These are phyloP conservation scores for Cavia porcellus DNA, from an alignment of 2,113 vertebrate genomes.

Conservation along the genomic window DNA sequence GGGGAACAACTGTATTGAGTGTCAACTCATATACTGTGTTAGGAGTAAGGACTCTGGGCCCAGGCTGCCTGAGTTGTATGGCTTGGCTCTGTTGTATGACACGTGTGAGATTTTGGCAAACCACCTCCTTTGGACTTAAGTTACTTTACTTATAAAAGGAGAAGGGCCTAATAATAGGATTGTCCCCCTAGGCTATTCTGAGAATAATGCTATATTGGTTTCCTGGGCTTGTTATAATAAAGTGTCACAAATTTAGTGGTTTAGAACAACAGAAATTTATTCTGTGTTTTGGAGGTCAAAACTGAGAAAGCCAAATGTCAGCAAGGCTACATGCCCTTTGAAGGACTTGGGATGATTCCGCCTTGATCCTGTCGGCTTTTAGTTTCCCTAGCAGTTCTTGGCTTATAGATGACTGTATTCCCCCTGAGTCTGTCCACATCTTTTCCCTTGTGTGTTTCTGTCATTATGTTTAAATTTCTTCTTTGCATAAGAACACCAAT, in stretches of 20 bases:
- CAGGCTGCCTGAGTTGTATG: background rate
- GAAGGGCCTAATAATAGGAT: fast-evolving
- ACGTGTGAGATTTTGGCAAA: background rate
- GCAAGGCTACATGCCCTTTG: background rate
- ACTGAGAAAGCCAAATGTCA: background rate
- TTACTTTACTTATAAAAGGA: background rate
- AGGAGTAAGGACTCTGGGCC: background rate
- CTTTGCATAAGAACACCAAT: background rate
- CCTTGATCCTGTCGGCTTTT: background rate
- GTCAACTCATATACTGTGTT: fast-evolving
- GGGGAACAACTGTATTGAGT: fast-evolving
- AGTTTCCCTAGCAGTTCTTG: background rate
- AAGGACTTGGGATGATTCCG: fast-evolving
- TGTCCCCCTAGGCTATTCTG: fast-evolving
- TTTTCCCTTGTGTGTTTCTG: background rate
- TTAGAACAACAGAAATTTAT: too few species aligned
- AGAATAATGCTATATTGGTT: background rate
- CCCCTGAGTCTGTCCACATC: too few species aligned
- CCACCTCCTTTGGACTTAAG: background rate
- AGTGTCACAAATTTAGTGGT: background rate
- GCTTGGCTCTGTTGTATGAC: background rate
- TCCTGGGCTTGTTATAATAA: background rate
- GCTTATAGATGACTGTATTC: background rate
- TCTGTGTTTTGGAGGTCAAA: background rate
- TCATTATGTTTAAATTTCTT: background rate